Evolutionary conservation across 1,140 invertebrate species (phyloP).

Genomic region (Brachionus sp.): DNA sequence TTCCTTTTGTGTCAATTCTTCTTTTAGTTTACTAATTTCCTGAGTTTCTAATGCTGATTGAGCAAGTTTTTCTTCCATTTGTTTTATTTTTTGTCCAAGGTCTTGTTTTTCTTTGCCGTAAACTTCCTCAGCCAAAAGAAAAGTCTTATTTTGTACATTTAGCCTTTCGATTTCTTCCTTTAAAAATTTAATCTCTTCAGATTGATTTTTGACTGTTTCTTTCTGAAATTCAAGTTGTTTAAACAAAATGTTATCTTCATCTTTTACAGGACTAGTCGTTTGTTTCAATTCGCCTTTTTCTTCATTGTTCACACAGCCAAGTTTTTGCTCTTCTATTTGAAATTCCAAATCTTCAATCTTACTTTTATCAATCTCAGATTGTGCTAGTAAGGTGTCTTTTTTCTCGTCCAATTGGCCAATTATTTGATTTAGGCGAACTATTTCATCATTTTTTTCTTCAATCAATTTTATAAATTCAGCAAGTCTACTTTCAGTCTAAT

Average conservation of each 20-base stretch:
- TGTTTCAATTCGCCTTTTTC: neutral
- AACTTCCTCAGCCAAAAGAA: conserved; percentile 19
- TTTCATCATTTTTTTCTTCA: conserved; percentile 53
- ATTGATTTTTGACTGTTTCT: neutral
- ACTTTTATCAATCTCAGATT: conserved; percentile 33
- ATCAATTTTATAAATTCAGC: conserved; percentile 63
- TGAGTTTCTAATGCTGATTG: conserved; percentile 61
- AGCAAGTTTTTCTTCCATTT: conserved; percentile 61
- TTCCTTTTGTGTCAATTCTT: conserved; percentile 54
- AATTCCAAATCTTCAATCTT: conserved; percentile 88
- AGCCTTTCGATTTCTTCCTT: conserved; percentile 35
- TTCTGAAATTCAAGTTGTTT: conserved; percentile 37
- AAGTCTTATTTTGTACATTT: neutral
- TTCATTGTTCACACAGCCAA: conserved; percentile 46
- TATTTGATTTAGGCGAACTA: conserved; percentile 51
- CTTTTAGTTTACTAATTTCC: conserved; percentile 45
- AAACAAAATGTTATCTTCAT: neutral
- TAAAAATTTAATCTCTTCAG: conserved; percentile 32
- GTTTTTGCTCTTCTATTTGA: conserved; percentile 80
- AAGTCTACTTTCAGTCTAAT: conserved; percentile 46
- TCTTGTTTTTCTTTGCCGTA: neutral
- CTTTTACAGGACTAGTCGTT: neutral
- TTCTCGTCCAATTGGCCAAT: conserved; percentile 71
- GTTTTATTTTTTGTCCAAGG: conserved; percentile 48
- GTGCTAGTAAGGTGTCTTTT: conserved; percentile 59